A percentile compares a stretch with the other conserved stretches of the same genome.
phyloP scores from a whole-genome alignment of 2,888 invertebrate species.

The Frankliniella intonsa region DNA sequence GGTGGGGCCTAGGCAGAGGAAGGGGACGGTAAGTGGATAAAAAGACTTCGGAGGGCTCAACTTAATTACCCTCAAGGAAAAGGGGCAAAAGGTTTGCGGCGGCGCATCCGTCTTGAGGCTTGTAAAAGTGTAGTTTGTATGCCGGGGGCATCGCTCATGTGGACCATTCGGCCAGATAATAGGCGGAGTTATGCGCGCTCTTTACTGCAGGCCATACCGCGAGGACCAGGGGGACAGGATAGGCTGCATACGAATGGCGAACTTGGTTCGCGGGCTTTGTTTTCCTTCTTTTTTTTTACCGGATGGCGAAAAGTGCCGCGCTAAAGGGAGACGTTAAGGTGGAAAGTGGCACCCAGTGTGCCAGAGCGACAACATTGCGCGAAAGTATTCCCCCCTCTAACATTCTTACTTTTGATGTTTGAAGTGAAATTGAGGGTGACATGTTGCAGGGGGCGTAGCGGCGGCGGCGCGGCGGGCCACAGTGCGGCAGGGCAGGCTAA shows the following conservation, averaged over 20 bases:
- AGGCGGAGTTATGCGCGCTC: background rate
- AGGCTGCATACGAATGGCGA: too few species aligned
- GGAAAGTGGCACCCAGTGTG: too few species aligned
- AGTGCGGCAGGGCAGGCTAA: background rate
- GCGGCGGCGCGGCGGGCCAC: background rate
- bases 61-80: background rate
- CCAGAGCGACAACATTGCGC: too few species aligned
- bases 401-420: too few species aligned
- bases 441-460: background rate
- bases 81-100: background rate
- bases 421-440: too few species aligned
- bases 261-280: background rate
- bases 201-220: background rate
- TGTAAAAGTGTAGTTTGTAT: slow-evolving; percentile 6
- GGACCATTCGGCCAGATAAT: background rate
- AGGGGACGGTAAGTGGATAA: background rate
- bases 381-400: background rate
- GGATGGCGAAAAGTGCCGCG: background rate
- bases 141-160: slow-evolving; percentile 18
- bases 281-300: background rate
- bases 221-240: background rate
- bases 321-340: too few species aligned
- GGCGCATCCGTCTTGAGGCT: background rate
- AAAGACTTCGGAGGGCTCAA: background rate
- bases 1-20: background rate